Base-by-base conservation (phyloP, 2,113 vertebrate species). In the Monopterus albus region DNA sequence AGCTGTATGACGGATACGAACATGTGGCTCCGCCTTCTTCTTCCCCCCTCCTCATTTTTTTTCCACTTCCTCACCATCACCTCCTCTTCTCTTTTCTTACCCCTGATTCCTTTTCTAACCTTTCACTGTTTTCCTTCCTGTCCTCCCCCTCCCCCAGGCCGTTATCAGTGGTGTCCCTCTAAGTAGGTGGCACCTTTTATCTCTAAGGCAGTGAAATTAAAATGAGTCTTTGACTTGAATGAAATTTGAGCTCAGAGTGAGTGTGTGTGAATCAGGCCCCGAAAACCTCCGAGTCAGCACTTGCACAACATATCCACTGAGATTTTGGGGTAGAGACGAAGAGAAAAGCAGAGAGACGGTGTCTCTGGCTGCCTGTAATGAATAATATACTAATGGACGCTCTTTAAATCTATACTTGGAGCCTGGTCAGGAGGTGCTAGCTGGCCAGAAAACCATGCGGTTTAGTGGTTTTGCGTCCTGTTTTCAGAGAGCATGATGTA, bases 381-480 rank as follows among this genome's bases (percentile, higher is more conserved):
- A 72, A 36, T 56, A 69, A 79, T 6, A 21, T 47, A 14, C 14
- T 35, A 70, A 77, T 23, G 59, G 55, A 76, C 66, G 61, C 67
- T 68, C 12, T 78, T 36, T 53, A 33, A 70, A 5, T 70, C 71
- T 75, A 59, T 85, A 65, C 70, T 77, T 68, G 72, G 59, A 1
- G 2, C 46, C 2, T 72, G 69, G 71, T 67, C 14, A 38, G 13
- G 58, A 55, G 28, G 29, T 53, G 6, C 15, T 6, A 14, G 9
- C 31, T 26, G 26, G 14, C 25, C 59, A 43, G 75, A 65, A 38
- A 43, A 49, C 29, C 0, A 6, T 79, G 69, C 12, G 75, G 72
- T 72, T 81, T 46, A 9, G 79, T 56, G 57, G 77, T 60, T 71
- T 64, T 47, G 6, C 42, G 40, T 40, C 28, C 18, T 56, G 20